phyloP scores from a whole-genome alignment of 1,140 invertebrate species.

The Diachasmimorpha longicaudata region DNA sequence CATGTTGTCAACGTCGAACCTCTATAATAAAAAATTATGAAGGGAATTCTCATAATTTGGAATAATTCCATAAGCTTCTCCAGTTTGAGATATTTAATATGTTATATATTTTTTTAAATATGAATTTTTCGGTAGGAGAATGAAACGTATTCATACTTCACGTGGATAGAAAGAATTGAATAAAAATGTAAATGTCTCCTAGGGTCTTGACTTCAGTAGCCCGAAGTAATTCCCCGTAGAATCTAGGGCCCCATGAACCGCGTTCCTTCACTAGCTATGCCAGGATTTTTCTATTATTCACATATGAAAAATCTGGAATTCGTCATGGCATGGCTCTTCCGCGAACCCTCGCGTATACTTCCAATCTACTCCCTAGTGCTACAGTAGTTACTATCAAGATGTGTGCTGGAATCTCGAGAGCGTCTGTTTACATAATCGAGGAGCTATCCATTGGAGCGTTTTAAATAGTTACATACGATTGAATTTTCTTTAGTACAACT shows the following conservation, averaged over 20 bases:
- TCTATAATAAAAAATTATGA: too few relatives aligned
- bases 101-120: too few relatives aligned
- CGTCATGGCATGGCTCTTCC: constrained; percentile 13
- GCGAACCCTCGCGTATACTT: neutral
- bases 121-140: too few relatives aligned
- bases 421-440: constrained; percentile 22
- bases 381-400: neutral
- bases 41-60: too few relatives aligned
- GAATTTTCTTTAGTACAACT: constrained; percentile 5
- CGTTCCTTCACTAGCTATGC: neutral
- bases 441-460: constrained; percentile 15
- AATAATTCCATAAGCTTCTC: too few relatives aligned
- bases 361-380: too few relatives aligned
- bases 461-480: neutral
- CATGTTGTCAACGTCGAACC: too few relatives aligned
- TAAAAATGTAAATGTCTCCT: neutral
- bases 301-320: constrained; percentile 16
- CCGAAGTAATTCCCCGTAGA: neutral
- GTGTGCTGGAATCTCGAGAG: neutral
- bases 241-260: neutral
- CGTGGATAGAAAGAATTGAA: neutral
- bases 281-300: neutral
- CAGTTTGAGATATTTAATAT: too few relatives aligned
- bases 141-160: neutral
- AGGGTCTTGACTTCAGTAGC: neutral